Percentiles rank a stretch among this genome's conserved stretches.
phyloP scores from a whole-genome alignment of 2,797 vertebrate genomes.

The Otolemur crassicaudatus region DNA sequence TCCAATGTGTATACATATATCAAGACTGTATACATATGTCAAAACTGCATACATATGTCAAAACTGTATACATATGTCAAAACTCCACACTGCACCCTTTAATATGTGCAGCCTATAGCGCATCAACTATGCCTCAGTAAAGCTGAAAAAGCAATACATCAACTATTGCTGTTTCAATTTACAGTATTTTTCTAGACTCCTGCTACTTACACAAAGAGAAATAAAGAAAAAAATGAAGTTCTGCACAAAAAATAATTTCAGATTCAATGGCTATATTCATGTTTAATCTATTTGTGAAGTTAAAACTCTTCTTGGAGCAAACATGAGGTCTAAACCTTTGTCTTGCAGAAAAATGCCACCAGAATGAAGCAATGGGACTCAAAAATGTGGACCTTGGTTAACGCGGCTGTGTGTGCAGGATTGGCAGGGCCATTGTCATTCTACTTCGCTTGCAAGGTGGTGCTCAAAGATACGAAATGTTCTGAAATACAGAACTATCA shows the following conservation, averaged over 20 bases:
- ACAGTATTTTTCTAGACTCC: not conserved
- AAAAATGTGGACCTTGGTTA: not conserved
- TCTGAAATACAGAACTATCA: not conserved
- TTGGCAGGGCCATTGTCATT: accelerated
- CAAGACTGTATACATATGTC: not conserved
- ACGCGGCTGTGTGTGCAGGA: not conserved
- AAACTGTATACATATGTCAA: not conserved
- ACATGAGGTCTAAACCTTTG: not conserved
- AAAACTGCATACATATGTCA: not conserved
- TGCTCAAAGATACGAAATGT: not conserved
- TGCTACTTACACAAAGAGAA: not conserved
- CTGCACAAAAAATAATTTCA: not conserved
- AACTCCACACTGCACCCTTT: not conserved
- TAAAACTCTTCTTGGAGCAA: not conserved
- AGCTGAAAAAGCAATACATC: not conserved
- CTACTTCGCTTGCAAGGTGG: not conserved
- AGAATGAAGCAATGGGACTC: not conserved
- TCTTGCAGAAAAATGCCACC: not conserved
- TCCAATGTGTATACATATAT: not conserved
- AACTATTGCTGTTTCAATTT: not conserved
- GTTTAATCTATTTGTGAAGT: not conserved
- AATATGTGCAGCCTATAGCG: not conserved
- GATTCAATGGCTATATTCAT: not conserved
- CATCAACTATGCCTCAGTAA: not conserved
- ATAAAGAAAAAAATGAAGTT: not conserved